Percentiles rank a stretch among this genome's conserved stretches.
These are phyloP conservation scores for Apostichopus parvimensis DNA, from an alignment of 35 echinoderm and acorn worm species.

Conservation along the genomic window DNA sequence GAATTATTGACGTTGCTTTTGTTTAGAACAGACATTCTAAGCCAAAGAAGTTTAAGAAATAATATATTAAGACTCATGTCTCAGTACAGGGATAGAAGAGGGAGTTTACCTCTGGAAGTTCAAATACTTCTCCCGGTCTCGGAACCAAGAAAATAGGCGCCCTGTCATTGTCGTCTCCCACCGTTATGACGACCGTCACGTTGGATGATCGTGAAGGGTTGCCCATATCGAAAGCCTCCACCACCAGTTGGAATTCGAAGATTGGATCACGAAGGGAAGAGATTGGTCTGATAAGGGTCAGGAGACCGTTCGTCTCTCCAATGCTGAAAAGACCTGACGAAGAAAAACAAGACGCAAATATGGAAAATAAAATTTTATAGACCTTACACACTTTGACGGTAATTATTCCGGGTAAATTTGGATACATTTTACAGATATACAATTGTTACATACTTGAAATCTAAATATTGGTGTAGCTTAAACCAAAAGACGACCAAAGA, in stretches of 20 bases:
- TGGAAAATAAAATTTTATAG: too few species aligned
- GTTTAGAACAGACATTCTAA: too few species aligned
- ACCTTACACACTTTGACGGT: too few species aligned
- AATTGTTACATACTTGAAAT: too few species aligned
- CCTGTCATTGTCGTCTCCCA: slow-evolving; percentile 70
- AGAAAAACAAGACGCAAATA: background rate
- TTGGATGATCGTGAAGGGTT: slow-evolving; percentile 55
- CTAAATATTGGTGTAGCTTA: too few species aligned
- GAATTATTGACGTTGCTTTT: too few species aligned
- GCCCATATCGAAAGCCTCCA: slow-evolving; percentile 66
- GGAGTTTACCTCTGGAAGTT: slow-evolving; percentile 66
- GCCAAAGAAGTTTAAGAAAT: too few species aligned
- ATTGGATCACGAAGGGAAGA: slow-evolving; percentile 49
- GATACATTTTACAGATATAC: too few species aligned
- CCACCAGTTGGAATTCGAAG: slow-evolving; percentile 61
- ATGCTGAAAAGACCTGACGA: slow-evolving; percentile 44
- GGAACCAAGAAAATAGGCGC: slow-evolving; percentile 55
- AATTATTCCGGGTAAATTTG: too few species aligned
- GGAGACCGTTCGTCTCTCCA: slow-evolving; percentile 7
- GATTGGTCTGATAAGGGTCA: slow-evolving; percentile 58
- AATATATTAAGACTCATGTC: too few species aligned
- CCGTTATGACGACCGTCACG: slow-evolving; percentile 49
- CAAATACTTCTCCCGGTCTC: slow-evolving; percentile 31
- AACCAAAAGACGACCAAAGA: too few species aligned
- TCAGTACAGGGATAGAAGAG: too few species aligned